A percentile compares a stretch with the other conserved stretches of the same genome.
Evolutionary conservation across 2,113 vertebrate genomes (phyloP).

Genomic region (Syrmaticus mikado): DNA sequence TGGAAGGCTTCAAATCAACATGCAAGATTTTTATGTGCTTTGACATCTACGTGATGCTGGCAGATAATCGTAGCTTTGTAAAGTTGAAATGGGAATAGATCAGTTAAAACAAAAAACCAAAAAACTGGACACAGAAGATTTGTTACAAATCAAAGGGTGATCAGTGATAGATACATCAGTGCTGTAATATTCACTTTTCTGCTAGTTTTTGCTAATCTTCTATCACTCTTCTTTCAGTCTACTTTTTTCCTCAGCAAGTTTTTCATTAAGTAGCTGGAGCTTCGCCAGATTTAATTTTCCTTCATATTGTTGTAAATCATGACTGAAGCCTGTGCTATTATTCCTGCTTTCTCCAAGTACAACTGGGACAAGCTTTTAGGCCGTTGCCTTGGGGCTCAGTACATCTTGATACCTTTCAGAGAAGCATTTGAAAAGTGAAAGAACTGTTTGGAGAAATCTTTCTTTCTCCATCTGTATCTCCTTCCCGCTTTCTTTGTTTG

Average conservation of each 20-base stretch:
- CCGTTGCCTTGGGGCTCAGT: slow-evolving; percentile 15
- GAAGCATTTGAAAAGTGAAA: slow-evolving; percentile 10
- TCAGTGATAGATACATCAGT: slow-evolving; percentile 6
- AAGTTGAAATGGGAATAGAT: neutral
- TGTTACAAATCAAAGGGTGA: slow-evolving; percentile 21
- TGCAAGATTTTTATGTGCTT: neutral
- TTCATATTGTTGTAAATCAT: slow-evolving; percentile 41
- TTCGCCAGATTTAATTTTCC: slow-evolving; percentile 53
- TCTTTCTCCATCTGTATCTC: neutral
- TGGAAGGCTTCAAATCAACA: neutral
- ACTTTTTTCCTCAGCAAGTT: neutral
- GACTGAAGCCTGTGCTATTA: slow-evolving; percentile 31
- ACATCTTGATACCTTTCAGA: slow-evolving; percentile 24
- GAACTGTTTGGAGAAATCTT: neutral
- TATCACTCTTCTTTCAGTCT: neutral
- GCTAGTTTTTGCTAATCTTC: slow-evolving; percentile 40
- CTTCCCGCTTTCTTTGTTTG: neutral
- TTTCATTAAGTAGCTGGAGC: slow-evolving; percentile 56
- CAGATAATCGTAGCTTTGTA: slow-evolving; percentile 1
- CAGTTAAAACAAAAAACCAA: neutral
- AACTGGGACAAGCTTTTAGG: slow-evolving; percentile 23
- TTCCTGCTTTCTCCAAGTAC: slow-evolving; percentile 8
- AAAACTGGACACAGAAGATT: neutral
- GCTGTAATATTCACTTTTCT: neutral
- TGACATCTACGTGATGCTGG: neutral